A percentile compares a stretch with the other conserved stretches of the same genome.
These are phyloP conservation scores for Amphibalanus amphitrite DNA, from an alignment of 1,140 invertebrate genomes.

Conservation along the genomic window DNA sequence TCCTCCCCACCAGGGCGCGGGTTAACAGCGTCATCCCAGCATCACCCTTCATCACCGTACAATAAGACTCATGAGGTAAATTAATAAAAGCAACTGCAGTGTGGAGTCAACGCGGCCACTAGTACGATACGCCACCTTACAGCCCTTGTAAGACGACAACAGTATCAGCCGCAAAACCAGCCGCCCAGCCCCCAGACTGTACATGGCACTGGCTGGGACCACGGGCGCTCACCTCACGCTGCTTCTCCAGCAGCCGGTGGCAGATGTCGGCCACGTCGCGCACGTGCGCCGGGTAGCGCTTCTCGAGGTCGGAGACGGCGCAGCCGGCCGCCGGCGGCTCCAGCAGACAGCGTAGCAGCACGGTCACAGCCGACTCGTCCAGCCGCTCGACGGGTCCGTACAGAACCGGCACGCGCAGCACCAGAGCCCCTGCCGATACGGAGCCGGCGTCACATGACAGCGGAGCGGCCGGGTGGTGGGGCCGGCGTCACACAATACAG, in stretches of 20 bases:
- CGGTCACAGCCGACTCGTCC: conserved; percentile 35
- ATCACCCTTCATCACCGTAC: too few relatives aligned
- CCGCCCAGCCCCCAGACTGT: too few relatives aligned
- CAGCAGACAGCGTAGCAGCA: conserved; percentile 26
- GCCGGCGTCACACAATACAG: too few relatives aligned
- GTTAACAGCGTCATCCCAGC: too few relatives aligned
- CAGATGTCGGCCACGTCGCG: conserved; percentile 31
- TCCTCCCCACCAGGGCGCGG: too few relatives aligned
- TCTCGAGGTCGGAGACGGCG: conserved; percentile 30
- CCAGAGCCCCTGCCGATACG: conserved; percentile 24
- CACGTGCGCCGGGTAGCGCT: conserved; percentile 31
- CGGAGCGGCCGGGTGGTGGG: not conserved
- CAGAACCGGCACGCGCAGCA: conserved; percentile 34
- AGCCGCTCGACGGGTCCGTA: conserved; percentile 33
- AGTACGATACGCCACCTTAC: too few relatives aligned
- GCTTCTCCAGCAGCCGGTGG: conserved; percentile 22
- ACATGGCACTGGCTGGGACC: too few relatives aligned
- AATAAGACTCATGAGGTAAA: too few relatives aligned
- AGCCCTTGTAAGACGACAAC: too few relatives aligned
- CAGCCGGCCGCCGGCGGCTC: conserved; percentile 11
- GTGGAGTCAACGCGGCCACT: too few relatives aligned
- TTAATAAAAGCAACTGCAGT: too few relatives aligned
- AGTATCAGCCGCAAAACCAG: too few relatives aligned
- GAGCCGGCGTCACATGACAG: conserved; percentile 1
- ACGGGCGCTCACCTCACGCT: conserved; percentile 22